Base-by-base conservation (phyloP, 2,113 vertebrate species). In the Aix galericulata region DNA sequence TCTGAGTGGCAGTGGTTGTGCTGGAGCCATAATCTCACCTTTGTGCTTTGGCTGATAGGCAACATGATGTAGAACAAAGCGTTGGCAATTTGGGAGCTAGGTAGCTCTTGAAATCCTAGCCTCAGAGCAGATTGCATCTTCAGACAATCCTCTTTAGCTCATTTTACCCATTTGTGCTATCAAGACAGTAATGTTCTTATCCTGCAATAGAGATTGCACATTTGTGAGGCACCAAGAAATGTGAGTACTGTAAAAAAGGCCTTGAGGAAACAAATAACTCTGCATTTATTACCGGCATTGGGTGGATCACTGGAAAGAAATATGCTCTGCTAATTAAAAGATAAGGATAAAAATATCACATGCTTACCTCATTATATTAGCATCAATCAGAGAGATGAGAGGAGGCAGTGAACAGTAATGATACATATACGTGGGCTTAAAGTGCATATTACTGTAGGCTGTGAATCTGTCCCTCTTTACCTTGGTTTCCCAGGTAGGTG, bases 301-400 rank as follows among this genome's bases (percentile, higher is more conserved):
- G 17, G 42, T 81, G 60, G 55, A 82, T 88, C 29, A 32, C 32
- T 75, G 82, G 52, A 89, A 94, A 86, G 76, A 93, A 94, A 88
- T 89, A 86, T 20, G 69, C 32, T 81, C 38, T 78, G 42, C 73
- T 93, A 86, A 94, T 91, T 95, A 93, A 91, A 95, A 95, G 67
- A 69, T 91, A 75, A 82, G 91, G 78, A 90, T 63, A 83, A 86
- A 96, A 95, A 71, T 93, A 91, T 62, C 85, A 77, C 46, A 90
- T 94, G 55, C 36, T 36, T 94, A 76, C 20, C 46, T 95, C 56
- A 52, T 91, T 96, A 74, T 67, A 48, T 52, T 38, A 91, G 29
- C 46, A 69, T 69, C 79, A 88, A 67, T 87, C 69, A 92, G 73
- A 95, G 59, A 55, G 31, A 83, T 18, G 76, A 92, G 86, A 3